Evolutionary conservation across 2,797 vertebrate species (phyloP).

Genomic region (Pteronotus mesoamericanus): DNA sequence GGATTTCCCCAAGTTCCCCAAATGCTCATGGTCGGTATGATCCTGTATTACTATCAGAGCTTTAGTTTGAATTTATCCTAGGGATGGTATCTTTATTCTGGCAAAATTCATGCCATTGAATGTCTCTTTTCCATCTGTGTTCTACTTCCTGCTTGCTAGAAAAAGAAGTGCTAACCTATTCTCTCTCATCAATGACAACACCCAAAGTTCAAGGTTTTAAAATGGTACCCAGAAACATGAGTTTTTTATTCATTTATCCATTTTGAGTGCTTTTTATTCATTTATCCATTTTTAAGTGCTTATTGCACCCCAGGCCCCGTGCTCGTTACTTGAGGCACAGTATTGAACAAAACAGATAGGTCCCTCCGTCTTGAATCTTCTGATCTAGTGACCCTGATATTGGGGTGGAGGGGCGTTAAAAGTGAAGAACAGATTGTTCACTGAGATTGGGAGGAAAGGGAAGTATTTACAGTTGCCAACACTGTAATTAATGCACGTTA

Average conservation of each 20-base stretch:
- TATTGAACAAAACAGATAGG: not conserved
- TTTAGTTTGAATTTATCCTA: not conserved
- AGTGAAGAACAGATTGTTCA: constrained; percentile 50
- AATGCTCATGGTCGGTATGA: not conserved
- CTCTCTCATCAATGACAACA: not conserved
- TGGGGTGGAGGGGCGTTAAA: not conserved
- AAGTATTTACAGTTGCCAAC: constrained; percentile 40
- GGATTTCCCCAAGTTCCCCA: not conserved
- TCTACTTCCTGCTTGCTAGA: constrained; percentile 36
- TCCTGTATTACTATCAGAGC: not conserved
- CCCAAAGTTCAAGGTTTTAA: constrained; percentile 10
- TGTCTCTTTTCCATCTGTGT: constrained; percentile 50
- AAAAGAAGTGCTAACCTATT: constrained; percentile 29
- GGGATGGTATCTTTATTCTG: constrained; percentile 7
- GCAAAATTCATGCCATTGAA: constrained; percentile 36
- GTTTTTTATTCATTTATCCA: not conserved
- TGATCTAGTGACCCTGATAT: constrained; percentile 1
- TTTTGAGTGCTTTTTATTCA: not conserved
- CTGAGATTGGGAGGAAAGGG: constrained; percentile 35
- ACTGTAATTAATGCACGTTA: constrained; percentile 54
- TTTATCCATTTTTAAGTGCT: not conserved
- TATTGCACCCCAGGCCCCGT: not conserved
- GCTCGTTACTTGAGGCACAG: not conserved
- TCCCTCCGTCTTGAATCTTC: not conserved
- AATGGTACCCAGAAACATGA: not conserved